Evolutionary conservation across 1,140 invertebrate genomes (phyloP), one percentile per base, ranked within the genome.

Genomic region (Metopolophium dirhodum): DNA sequence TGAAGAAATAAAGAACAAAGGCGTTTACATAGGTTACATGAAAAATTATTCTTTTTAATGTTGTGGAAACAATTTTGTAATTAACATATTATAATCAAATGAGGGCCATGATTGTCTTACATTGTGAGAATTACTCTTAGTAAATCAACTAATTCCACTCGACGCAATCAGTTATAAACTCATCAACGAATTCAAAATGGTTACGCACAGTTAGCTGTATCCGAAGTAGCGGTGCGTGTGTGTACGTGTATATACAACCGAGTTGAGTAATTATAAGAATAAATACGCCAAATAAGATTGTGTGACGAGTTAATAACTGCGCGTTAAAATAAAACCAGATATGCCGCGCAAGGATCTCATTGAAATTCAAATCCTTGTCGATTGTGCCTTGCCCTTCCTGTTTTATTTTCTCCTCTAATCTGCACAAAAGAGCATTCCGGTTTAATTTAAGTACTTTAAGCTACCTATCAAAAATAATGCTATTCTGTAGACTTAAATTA

Each of bases 71-170:
- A 49, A 54, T 54, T 89, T 89, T 54, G n/a, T 54, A 51, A 89
- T 89, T 89, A 35, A 54, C 87, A 89, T 89, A 89, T 77, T 77
- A 77, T 89, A 89, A 89, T 89, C 47, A 49, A n/a, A 88, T 18
- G 30, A 49, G 86, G n/a, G 23, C 20, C 86, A 41, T 49, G 86
- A 35, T 88, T 88, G 47, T 88, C 86, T 41, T 20, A 87, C 86
- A 51, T 47, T 88, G 86, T 89, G 47, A 54, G 49, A 89, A 89
- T 89, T 54, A 37, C n/a, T 37, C 3, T 89, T 26, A 11, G 88
- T 26, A 49, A 89, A 89, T 89, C 35, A 35, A 57, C 88, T 37
- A 26, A 37, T 49, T 89, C 51, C 49, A 26, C 51, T 23, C 20
- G 1, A 7, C 61, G 88, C 88, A 89, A 89, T 89, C 88, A 54